A percentile compares a stretch with the other conserved stretches of the same genome.
Conservation (phyloP, 2,888 invertebrate species). For the Antitype chi region DNA sequence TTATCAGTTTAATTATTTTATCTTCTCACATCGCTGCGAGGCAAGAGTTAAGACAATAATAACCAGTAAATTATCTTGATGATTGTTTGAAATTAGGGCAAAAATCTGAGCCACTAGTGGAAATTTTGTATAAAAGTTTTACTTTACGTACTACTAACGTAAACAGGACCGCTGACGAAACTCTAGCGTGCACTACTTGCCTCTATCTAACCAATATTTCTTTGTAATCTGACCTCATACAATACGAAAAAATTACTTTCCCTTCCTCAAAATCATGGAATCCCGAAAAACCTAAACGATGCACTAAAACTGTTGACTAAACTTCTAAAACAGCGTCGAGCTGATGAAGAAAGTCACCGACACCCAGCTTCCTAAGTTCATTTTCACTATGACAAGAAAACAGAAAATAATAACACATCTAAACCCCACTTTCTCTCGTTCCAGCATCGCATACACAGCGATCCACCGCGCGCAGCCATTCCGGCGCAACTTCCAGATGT, state of each 20-base stretch:
- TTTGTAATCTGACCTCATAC: not conserved
- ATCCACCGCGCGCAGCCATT: conserved; percentile 95
- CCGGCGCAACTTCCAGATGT: conserved; percentile 93
- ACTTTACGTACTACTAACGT: not conserved
- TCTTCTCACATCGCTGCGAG: not conserved
- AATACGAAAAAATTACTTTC: not conserved
- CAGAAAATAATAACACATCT: not conserved
- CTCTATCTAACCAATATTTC: not conserved
- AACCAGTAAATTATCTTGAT: not conserved
- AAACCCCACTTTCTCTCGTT: conserved; percentile 3
- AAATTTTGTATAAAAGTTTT: not conserved
- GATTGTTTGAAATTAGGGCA: too few species aligned
- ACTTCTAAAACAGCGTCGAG: not conserved
- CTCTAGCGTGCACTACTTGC: not conserved
- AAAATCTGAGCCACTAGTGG: not conserved
- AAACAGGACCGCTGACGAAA: not conserved
- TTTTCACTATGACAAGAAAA: not conserved
- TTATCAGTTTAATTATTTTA: conserved; percentile 36
- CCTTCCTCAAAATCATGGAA: not conserved
- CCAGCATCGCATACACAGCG: conserved; percentile 95
- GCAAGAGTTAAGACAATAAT: not conserved
- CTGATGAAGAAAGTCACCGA: not conserved
- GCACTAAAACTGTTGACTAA: not conserved
- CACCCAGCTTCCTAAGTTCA: not conserved
- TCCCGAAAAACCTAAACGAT: not conserved